phyloP scores from a whole-genome alignment of 1,140 invertebrate genomes.

The Muscidifurax raptorellus region DNA sequence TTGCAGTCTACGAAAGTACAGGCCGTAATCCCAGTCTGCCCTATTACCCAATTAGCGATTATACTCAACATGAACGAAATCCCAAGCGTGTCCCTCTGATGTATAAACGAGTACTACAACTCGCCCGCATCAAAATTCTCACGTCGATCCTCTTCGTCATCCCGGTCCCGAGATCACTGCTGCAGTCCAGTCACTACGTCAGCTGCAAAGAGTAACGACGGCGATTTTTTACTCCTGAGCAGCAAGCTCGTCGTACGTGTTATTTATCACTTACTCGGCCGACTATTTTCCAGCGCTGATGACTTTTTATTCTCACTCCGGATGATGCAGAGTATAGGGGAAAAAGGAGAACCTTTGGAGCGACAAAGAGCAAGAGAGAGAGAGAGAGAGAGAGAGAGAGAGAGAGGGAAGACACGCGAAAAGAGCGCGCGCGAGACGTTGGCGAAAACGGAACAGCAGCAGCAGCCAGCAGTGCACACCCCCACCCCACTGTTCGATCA shows the following conservation, averaged over 20 bases:
- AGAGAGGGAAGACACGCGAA: not conserved
- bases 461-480: not conserved
- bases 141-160: not conserved
- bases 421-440: not conserved
- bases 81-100: too few relatives aligned
- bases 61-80: too few relatives aligned
- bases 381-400: not conserved
- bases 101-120: too few relatives aligned
- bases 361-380: not conserved
- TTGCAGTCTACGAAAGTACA: too few relatives aligned
- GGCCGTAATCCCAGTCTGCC: too few relatives aligned
- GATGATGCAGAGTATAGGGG: not conserved
- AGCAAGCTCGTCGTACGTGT: not conserved
- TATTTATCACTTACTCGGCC: slow-evolving; percentile 13
- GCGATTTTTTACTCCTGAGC: not conserved
- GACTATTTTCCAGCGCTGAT: not conserved
- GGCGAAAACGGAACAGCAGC: slow-evolving; percentile 11
- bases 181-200: not conserved
- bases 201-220: not conserved
- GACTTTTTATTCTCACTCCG: not conserved
- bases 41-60: too few relatives aligned
- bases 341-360: not conserved
- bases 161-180: not conserved
- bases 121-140: too few relatives aligned
- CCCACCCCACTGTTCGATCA: slow-evolving; percentile 28